Evolutionary conservation across 2,113 vertebrate species (phyloP), one percentile per base, ranked within the genome.

Genomic region (Dolichotis patagonum): DNA sequence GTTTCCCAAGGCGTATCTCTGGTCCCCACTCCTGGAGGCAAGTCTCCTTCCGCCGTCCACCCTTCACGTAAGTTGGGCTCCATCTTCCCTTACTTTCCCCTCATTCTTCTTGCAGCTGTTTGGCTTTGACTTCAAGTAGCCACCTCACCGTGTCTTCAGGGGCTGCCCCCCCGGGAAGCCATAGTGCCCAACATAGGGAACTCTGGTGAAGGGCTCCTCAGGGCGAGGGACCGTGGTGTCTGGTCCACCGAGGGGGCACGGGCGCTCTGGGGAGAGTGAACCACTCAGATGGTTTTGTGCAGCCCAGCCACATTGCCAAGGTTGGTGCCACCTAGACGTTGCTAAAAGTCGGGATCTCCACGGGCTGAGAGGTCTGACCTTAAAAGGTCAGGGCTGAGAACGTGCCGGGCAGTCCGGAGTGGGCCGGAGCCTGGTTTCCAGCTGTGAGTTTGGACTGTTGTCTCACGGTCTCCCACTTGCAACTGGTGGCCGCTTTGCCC

Each of bases 31-130:
- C 62, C 90, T 80, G 97, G 98, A 87, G 71, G 63, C 91, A 22
- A 26, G 46, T n/a, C 56, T 81, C 56, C 41, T 86, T 77, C 52
- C 38, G 94, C 60, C 80, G 19, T 75, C 46, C 49, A 6, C 14
- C 56, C 35, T 43, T 77, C 91, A 86, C 5, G 98, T 98, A 95
- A 97, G 97, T 95, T 14, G 22, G 17, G 63, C 52, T 73, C 7
- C 10, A 58, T 84, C 24, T 58, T 56, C 17, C 58, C 17, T 63
- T 24, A 0, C 43, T 86, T 56, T 24, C 77, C 3, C 26, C 52
- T 84, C 10, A 1, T 86, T 20, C 16, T 84, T 3, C 56, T 77
- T 63, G 71, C 38, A 5, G 0, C 43, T 60, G 19, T 77, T 63
- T 38, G 62, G 22, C 80, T 67, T 94, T 88, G 62, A 46, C 12